Percentiles rank a stretch among this genome's conserved stretches.
Evolutionary conservation across 2,113 vertebrate genomes (phyloP).

Genomic region (Malaclemys terrapin): DNA sequence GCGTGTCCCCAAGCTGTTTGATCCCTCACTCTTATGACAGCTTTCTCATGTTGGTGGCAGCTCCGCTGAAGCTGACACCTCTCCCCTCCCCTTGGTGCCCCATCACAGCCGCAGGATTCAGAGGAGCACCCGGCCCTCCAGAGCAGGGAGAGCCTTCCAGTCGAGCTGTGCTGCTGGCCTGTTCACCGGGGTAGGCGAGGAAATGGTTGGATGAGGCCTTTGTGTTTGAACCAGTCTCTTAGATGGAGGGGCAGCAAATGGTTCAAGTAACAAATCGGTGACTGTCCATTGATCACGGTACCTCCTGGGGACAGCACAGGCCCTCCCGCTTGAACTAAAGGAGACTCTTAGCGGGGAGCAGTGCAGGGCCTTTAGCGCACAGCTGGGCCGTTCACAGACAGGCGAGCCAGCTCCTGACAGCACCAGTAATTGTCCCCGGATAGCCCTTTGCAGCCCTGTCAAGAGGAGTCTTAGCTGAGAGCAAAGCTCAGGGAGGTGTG

Average conservation of each 20-base stretch:
- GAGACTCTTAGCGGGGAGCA: neutral
- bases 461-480: neutral
- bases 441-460: neutral
- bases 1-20: neutral
- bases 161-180: neutral
- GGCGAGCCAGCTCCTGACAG: neutral
- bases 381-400: neutral
- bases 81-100: neutral
- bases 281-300: neutral
- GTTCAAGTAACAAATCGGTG: neutral
- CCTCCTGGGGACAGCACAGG: neutral
- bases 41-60: neutral
- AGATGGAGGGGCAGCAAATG: neutral
- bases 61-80: neutral
- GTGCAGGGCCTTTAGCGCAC: neutral
- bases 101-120: neutral
- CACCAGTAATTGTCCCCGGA: neutral
- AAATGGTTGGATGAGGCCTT: neutral
- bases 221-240: neutral
- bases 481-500: accelerated
- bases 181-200: too few species aligned
- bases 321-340: neutral
- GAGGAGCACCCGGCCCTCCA: too few species aligned
- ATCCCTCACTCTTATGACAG: neutral
- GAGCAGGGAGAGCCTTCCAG: too few species aligned